Evolutionary conservation across 2,888 invertebrate genomes (phyloP), one percentile per base, ranked within the genome.

Genomic region (Orchesellides sinensis): DNA sequence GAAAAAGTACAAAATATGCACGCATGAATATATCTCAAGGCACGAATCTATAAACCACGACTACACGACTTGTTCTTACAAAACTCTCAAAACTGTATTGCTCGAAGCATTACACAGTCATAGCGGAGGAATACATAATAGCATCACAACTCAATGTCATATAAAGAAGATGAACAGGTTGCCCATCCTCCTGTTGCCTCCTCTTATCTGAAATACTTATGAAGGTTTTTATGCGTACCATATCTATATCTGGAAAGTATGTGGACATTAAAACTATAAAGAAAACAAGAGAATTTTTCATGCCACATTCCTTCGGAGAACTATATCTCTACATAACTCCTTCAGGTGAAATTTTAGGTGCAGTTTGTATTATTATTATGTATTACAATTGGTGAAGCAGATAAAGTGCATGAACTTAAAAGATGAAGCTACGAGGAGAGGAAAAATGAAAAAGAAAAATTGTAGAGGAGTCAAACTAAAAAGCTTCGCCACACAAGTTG

Each of bases 301-400:
- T 78, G 61, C 78, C 78, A 69, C 78, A 78, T 78, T 78, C 78
- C 69, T 78, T 78, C 69, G 61, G 61, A 78, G 69, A 78, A 78
- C 69, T 78, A 69, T 69, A 78, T 68, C 77, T 77, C 56, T 29
- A 66, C 21, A 68, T 59, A 68, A 77, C 59, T 59, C 68, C 68
- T 77, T 56, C 25, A 59, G 59, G 47, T 59, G 56, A 68, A n/a
- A 77, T 59, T 68, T 68, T 77, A 68, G 77, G 77, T 68, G 68
- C 68, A 77, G 68, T 59, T 77, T 40, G 54, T 49, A 19, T 59
- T 23, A 25, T 65, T 47, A 45, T 65, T 65, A 45, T n/a, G n/a
- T n/a, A n/a, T n/a, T n/a, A n/a, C n/a, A n/a, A n/a, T 45, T 68
- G 66, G 29, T 35, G 52, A 59, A 59, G n/a, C n/a, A n/a, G 65